A percentile compares a stretch with the other conserved stretches of the same genome.
phyloP scores from a whole-genome alignment of 2,113 vertebrate genomes.

The Myxocyprinus asiaticus region DNA sequence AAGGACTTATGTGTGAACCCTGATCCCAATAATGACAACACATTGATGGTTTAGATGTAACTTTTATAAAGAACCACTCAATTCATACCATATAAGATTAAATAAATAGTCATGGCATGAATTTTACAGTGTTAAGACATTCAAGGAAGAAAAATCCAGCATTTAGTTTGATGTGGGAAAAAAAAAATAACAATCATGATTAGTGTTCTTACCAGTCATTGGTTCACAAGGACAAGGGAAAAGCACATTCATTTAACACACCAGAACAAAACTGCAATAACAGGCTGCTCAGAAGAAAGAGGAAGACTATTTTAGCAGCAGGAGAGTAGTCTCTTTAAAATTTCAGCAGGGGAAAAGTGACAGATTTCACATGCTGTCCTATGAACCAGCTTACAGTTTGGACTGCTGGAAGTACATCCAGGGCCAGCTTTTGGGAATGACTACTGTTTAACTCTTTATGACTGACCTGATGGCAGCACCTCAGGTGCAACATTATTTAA shows the following conservation, averaged over 20 bases:
- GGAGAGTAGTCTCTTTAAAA: not conserved
- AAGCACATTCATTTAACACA: not conserved
- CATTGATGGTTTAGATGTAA: too few species aligned
- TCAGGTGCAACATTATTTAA: not conserved
- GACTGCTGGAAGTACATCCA: not conserved
- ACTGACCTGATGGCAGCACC: not conserved
- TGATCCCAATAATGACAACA: too few species aligned
- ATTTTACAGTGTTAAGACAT: not conserved
- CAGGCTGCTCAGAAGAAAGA: not conserved
- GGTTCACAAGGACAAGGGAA: not conserved
- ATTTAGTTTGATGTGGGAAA: not conserved
- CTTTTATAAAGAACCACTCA: too few species aligned
- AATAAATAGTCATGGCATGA: constrained; percentile 3
- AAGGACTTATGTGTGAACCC: too few species aligned
- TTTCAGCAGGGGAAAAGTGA: not conserved
- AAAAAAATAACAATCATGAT: not conserved
- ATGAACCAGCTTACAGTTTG: not conserved
- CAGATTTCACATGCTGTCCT: not conserved
- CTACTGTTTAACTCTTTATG: too few species aligned
- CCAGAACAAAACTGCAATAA: not conserved
- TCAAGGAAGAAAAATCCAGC: not conserved
- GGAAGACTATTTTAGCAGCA: not conserved
- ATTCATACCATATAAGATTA: not conserved
- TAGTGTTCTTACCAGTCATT: not conserved
- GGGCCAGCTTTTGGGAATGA: too few species aligned